Conservation (phyloP, 1,140 invertebrate genomes). For the Latrodectus geometricus region DNA sequence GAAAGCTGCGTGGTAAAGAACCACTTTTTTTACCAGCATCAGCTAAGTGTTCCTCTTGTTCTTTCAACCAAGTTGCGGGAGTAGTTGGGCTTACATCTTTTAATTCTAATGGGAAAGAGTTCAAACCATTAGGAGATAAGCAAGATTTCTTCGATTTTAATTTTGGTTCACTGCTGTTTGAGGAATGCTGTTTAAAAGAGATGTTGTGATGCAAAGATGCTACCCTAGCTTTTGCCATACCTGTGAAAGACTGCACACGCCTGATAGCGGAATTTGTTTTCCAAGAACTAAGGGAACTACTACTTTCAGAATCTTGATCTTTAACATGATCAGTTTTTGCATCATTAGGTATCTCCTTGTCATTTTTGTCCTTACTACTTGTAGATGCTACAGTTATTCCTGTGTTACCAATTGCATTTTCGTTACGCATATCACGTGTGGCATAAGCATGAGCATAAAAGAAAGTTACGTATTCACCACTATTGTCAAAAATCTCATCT, state of each 20-base stretch:
- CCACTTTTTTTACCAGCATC: conserved; percentile 76
- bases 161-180: conserved; percentile 16
- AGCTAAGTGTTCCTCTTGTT: conserved; percentile 72
- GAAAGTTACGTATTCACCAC: conserved; percentile 65
- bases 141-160: conserved; percentile 34
- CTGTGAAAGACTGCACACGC: conserved; percentile 64
- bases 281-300: conserved; percentile 54
- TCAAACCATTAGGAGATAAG: conserved; percentile 44
- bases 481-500: conserved; percentile 63
- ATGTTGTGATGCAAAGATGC: conserved; percentile 61
- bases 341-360: neutral
- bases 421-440: conserved; percentile 50
- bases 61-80: conserved; percentile 76
- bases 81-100: conserved; percentile 70
- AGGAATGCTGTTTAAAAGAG: conserved; percentile 60
- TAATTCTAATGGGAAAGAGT: conserved; percentile 21
- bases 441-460: conserved; percentile 64
- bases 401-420: neutral
- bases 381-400: neutral
- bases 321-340: conserved; percentile 19
- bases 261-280: conserved; percentile 52
- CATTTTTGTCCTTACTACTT: conserved; percentile 10
- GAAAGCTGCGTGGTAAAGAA: conserved; percentile 82
- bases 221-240: conserved; percentile 60
- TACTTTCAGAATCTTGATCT: conserved; percentile 57